Evolutionary conservation across 2,888 invertebrate genomes (phyloP), one percentile per base, ranked within the genome.

Genomic region (Acheta domesticus): DNA sequence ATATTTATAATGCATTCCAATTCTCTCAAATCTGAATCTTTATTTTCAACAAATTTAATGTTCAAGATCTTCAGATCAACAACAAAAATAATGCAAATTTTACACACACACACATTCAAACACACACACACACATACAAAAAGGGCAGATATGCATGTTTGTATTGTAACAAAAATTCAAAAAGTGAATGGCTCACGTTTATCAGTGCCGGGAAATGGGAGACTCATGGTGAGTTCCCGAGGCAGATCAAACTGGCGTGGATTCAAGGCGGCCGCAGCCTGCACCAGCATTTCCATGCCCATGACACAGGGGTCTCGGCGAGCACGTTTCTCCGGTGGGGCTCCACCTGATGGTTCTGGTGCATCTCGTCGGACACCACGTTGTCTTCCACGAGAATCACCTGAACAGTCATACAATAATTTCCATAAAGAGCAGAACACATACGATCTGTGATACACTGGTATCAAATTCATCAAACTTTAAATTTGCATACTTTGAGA

Each of bases 181-280:
- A 62, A 62, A 19, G n/a, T 62, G 62, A 8, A 62, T 1, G 14
- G 83, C 83, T 86, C 88, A 90, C 93, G 90, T 89, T 93, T 94
- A 83, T 94, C 94, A 80, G 93, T 93, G 2, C 96, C 96, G 1
- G 96, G 95, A 85, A 96, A 95, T 78, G 91, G 89, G 81, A 92
- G 92, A 48, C 93, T 92, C 83, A 94, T 88, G 82, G 91, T 90
- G 88, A 96, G 90, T 84, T 96, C 95, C 77, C 91, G 88, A 0
- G 97, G 96, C 84, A 98, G 87, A 84, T 95, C 93, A 87, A 97
- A 98, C 87, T 97, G 96, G 83, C 91, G 91, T 0, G 98, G 97
- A 88, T 98, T 98, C 87, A 95, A 90, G 81, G 94, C 89, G 83
- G 91, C 92, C 2, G 96, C 97, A 0, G 95, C 96, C 84, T 93